These are phyloP conservation scores for Venusia cambrica DNA, from an alignment of 2,888 invertebrate species.

Conservation along the genomic window DNA sequence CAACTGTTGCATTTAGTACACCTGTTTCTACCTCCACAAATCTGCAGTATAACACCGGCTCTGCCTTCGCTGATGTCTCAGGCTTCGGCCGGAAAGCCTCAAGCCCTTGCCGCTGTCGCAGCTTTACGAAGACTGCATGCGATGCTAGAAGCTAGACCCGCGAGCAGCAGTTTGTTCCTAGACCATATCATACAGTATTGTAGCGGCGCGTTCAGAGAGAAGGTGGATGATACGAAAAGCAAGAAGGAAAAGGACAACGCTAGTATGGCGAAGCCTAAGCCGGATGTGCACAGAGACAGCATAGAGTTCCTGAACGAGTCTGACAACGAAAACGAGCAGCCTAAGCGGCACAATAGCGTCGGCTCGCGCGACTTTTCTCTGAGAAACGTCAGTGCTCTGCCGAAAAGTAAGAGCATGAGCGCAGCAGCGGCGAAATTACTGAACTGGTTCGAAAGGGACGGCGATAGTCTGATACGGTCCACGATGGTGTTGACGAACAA, in stretches of 20 bases:
- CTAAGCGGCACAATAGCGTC: constrained; percentile 61
- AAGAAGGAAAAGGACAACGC: constrained; percentile 68
- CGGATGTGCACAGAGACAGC: constrained; percentile 53
- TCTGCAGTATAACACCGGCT: constrained; percentile 85
- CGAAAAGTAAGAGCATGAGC: constrained; percentile 74
- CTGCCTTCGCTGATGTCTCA: constrained; percentile 90
- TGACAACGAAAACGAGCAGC: constrained; percentile 64
- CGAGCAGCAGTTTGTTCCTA: constrained; percentile 90
- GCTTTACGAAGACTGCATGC: constrained; percentile 89
- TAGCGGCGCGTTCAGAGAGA: constrained; percentile 59
- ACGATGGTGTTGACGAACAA: constrained; percentile 90
- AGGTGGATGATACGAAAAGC: constrained; percentile 57
- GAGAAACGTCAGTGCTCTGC: constrained; percentile 68
- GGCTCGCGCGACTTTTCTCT: constrained; percentile 67
- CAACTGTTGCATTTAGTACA: constrained; percentile 94
- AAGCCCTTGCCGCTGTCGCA: constrained; percentile 90
- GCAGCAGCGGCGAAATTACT: constrained; percentile 71
- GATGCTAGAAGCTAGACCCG: constrained; percentile 89
- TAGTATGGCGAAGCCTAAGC: constrained; percentile 52
- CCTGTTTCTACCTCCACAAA: constrained; percentile 91
- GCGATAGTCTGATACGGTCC: constrained; percentile 87
- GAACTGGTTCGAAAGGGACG: constrained; percentile 81
- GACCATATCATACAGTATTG: constrained; percentile 87
- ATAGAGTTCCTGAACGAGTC: constrained; percentile 67
- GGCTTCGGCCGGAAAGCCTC: constrained; percentile 89